Evolutionary conservation across 30 jellyfish, hydroid and myxozoan species (phyloP), one percentile per base, ranked within the genome.

Genomic region (Chironex yamaguchii): DNA sequence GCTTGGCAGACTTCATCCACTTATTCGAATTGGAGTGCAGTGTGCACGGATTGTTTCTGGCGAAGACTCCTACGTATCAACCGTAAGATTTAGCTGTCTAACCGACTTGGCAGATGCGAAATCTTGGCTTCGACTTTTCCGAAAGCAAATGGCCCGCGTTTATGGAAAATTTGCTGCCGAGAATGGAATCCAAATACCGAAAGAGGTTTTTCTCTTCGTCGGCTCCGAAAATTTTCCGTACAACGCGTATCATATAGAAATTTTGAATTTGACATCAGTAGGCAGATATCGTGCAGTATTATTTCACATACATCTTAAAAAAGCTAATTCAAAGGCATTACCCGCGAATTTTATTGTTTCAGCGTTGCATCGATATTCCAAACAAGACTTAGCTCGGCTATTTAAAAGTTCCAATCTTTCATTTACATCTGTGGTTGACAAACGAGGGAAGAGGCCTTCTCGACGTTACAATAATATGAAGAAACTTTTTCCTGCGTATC

Each of bases 31-130:
- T 50, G 96, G 81, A 20, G 87, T 67, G 34, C 96, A 84, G 36
- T 86, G 96, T 26, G 87, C 67, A 30, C 76, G 76, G 52, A 89
- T 86, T n/a, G 89, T 86, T 17, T 88, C 96, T 4, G 96, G 96
- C 2, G 62, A 76, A 35, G 66, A 86, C 2, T 67, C 76, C 30
- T 50, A 89, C 14, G 76, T 89, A 21, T 67, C 96, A 4, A 76
- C 62, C 52, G 49, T 86, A 22, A 54, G 65, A 14, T 29, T 76
- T 27, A 28, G 86, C 22, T 88, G 50, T 36, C 70, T 21, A 2
- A 52, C 67, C 62, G 86, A 66, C 9, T 32, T 63, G 65, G 35
- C 49, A 12, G 29, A 25, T 34, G 24, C 76, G 27, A 22, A 42
- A 80, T 24, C 29, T 27, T 86, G 96, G 96, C 32, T 62, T 63